A percentile compares a stretch with the other conserved stretches of the same genome.
Evolutionary conservation across 2,797 vertebrate species (phyloP).

Genomic region (Novumbra hubbsi): DNA sequence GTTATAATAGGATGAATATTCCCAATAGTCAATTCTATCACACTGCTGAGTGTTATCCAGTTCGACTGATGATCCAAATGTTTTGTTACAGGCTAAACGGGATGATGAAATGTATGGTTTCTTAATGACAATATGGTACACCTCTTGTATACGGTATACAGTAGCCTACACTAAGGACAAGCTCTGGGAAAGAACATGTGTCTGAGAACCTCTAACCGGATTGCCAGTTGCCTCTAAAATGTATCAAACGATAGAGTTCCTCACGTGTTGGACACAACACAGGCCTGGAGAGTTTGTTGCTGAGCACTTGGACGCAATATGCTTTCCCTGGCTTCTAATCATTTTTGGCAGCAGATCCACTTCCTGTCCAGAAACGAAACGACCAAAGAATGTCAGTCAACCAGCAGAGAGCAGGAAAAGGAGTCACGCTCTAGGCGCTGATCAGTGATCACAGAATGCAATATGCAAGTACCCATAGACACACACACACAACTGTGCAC

Average conservation of each 20-base stretch:
- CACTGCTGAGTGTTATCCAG: slow-evolving; percentile 4
- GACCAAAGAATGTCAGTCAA: slow-evolving; percentile 91
- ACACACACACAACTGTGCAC: not conserved
- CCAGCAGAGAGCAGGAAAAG: slow-evolving; percentile 80
- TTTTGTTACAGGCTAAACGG: not conserved
- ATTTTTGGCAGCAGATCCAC: slow-evolving; percentile 86
- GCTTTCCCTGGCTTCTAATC: slow-evolving; percentile 91
- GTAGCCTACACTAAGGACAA: not conserved
- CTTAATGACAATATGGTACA: not conserved
- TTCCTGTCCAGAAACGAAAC: slow-evolving; percentile 92
- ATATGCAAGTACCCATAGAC: not conserved
- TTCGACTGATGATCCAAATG: not conserved
- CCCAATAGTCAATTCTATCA: slow-evolving; percentile 9
- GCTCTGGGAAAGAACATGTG: not conserved
- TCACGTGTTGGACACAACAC: slow-evolving; percentile 87
- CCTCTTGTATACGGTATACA: not conserved
- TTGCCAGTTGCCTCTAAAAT: not conserved
- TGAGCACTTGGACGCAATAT: slow-evolving; percentile 86
- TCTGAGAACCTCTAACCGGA: not conserved
- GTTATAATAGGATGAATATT: slow-evolving; percentile 15
- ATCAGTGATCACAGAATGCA: not conserved
- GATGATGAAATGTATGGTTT: not conserved
- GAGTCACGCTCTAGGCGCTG: slow-evolving; percentile 33
- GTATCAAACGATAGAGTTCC: slow-evolving; percentile 8
- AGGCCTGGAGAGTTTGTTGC: slow-evolving; percentile 77